Conservation (phyloP, 1,140 invertebrate species). For the Drosophila oshimai region DNA sequence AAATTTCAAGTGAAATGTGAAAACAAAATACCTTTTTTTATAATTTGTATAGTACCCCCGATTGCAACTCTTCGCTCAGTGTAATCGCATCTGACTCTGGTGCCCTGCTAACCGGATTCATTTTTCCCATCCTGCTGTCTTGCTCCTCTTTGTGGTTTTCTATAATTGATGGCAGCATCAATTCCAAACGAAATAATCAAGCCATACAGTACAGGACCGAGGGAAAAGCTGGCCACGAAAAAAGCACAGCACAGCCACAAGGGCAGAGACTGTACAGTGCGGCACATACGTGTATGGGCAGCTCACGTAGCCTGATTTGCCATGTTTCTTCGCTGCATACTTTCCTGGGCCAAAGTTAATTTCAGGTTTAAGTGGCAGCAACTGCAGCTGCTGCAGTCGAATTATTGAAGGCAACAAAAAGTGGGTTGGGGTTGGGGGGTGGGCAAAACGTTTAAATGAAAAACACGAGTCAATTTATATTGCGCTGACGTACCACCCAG, state of each 20-base stretch:
- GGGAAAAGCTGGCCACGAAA: slow-evolving; percentile 5
- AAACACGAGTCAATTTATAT: slow-evolving; percentile 77
- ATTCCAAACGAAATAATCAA: slow-evolving; percentile 77
- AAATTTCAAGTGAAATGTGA: no score
- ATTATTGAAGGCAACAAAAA: slow-evolving; percentile 60
- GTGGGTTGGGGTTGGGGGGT: background rate
- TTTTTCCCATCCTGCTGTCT: slow-evolving; percentile 25
- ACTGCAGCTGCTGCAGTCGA: slow-evolving; percentile 47
- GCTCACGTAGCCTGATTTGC: slow-evolving; percentile 31
- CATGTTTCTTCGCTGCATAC: slow-evolving; percentile 50
- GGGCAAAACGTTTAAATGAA: slow-evolving; percentile 67
- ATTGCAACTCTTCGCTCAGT: no score
- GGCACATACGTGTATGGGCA: slow-evolving; percentile 12
- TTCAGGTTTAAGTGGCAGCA: slow-evolving; percentile 68
- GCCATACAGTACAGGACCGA: slow-evolving; percentile 26
- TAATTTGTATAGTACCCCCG: no score
- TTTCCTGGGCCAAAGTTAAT: slow-evolving; percentile 69
- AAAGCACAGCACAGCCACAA: slow-evolving; percentile 4
- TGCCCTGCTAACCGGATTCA: slow-evolving; percentile 49
- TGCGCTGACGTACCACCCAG: slow-evolving; percentile 28
- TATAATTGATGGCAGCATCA: slow-evolving; percentile 77
- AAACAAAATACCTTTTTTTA: no score
- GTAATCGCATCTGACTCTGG: background rate
- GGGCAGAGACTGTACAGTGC: slow-evolving; percentile 9
- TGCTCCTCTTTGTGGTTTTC: slow-evolving; percentile 34